Conservation (phyloP, 2,888 invertebrate genomes). For the Drosophila affinis region DNA sequence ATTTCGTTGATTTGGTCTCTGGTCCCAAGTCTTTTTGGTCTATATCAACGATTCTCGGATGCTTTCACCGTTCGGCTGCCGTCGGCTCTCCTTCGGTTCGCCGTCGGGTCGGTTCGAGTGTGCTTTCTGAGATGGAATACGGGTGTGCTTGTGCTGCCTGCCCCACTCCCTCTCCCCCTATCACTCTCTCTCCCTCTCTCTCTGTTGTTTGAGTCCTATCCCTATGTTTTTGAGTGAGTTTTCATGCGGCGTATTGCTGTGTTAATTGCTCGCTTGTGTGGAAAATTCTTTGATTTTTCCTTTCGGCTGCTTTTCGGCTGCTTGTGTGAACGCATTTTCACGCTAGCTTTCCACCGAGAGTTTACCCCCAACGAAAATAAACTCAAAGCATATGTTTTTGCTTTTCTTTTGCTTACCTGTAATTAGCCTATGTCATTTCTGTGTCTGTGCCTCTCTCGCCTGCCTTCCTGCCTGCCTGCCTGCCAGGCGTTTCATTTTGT, state of each 20-base stretch:
- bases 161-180: not conserved
- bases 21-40: slow-evolving; percentile 75
- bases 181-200: not conserved
- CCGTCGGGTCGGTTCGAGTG: slow-evolving; percentile 25
- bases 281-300: slow-evolving; percentile 67
- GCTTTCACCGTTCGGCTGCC: slow-evolving; percentile 23
- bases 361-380: slow-evolving; percentile 63
- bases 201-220: slow-evolving; percentile 34
- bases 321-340: slow-evolving; percentile 73
- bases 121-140: slow-evolving; percentile 9
- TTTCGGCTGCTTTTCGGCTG: slow-evolving; percentile 23
- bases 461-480: not conserved
- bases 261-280: slow-evolving; percentile 81
- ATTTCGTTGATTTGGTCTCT: slow-evolving; percentile 82
- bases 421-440: slow-evolving; percentile 75
- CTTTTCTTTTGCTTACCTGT: slow-evolving; percentile 74
- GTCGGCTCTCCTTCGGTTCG: slow-evolving; percentile 38
- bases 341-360: slow-evolving; percentile 51
- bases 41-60: slow-evolving; percentile 69
- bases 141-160: not conserved
- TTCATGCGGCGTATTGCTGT: slow-evolving; percentile 61
- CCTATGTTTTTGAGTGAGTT: slow-evolving; percentile 48
- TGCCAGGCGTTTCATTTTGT: slow-evolving; percentile 37
- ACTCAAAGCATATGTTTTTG: slow-evolving; percentile 51
- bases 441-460: slow-evolving; percentile 11